Conservation (phyloP, 2,797 vertebrate genomes). For the Megalops cyprinoides region DNA sequence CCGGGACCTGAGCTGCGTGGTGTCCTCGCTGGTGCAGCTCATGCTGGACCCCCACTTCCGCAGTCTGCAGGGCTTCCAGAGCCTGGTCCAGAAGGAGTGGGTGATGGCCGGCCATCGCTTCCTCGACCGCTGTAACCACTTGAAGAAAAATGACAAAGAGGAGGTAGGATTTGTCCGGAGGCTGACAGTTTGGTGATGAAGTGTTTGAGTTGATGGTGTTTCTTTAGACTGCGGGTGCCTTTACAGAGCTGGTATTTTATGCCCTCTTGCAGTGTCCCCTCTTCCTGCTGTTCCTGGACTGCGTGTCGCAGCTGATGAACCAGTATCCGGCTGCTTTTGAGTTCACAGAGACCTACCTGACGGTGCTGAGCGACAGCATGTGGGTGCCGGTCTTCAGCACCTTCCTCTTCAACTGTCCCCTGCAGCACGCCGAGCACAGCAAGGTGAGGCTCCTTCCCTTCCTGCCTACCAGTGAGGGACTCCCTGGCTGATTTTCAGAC, state of each 20-base stretch:
- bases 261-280: constrained; percentile 80
- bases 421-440: constrained; percentile 87
- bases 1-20: constrained; percentile 89
- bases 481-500: too few species aligned
- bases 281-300: constrained; percentile 94
- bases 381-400: constrained; percentile 91
- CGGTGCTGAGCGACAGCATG: constrained; percentile 87
- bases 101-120: constrained; percentile 96
- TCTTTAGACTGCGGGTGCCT: too few species aligned
- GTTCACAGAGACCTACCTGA: constrained; percentile 91
- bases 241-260: not conserved
- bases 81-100: constrained; percentile 98
- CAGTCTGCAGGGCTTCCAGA: constrained; percentile 90
- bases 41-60: constrained; percentile 94
- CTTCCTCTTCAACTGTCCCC: constrained; percentile 91
- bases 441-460: constrained; percentile 70
- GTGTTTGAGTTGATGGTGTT: too few species aligned
- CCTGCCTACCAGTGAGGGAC: not conserved
- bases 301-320: constrained; percentile 93
- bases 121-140: constrained; percentile 93
- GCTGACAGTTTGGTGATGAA: too few species aligned
- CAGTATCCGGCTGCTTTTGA: constrained; percentile 93
- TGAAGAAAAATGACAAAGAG: constrained; percentile 90
- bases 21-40: constrained; percentile 89
- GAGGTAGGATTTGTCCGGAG: constrained; percentile 73